phyloP scores from a whole-genome alignment of 2,113 vertebrate genomes.

The Nestor notabilis region DNA sequence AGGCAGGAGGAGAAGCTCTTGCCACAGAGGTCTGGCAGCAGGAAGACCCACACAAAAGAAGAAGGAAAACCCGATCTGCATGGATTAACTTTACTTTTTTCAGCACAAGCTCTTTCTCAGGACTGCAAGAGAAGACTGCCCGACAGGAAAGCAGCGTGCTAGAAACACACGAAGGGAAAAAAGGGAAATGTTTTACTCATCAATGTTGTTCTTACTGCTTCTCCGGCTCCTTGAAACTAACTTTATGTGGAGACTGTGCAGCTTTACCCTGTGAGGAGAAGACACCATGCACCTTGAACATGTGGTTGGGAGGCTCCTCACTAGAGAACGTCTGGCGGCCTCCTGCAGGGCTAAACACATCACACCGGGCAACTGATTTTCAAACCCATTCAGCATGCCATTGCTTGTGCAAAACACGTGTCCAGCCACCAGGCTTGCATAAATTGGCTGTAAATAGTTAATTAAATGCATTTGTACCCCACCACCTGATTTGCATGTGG shows the following conservation, averaged over 20 bases:
- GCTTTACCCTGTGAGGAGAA: neutral
- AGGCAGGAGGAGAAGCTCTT: neutral
- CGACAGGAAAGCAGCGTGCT: neutral
- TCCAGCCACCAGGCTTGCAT: constrained; percentile 54
- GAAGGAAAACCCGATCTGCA: rapidly evolving
- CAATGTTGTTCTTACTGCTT: neutral
- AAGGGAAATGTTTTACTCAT: rapidly evolving
- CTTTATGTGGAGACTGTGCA: neutral
- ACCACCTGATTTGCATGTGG: constrained; percentile 69
- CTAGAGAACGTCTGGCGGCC: neutral
- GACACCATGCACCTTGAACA: rapidly evolving
- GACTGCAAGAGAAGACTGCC: neutral
- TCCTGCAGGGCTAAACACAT: neutral
- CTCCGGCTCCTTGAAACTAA: neutral
- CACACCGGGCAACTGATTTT: neutral
- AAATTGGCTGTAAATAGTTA: constrained; percentile 66
- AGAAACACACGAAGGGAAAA: neutral
- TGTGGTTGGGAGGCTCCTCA: neutral
- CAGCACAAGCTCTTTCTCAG: neutral
- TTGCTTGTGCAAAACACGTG: constrained; percentile 57
- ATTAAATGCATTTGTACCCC: constrained; percentile 71
- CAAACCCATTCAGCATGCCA: constrained; percentile 10
- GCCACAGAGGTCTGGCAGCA: neutral
- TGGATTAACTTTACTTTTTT: neutral
- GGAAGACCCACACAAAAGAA: neutral